Evolutionary conservation across 2,888 invertebrate species (phyloP).

Genomic region (Drosophila demipolita): DNA sequence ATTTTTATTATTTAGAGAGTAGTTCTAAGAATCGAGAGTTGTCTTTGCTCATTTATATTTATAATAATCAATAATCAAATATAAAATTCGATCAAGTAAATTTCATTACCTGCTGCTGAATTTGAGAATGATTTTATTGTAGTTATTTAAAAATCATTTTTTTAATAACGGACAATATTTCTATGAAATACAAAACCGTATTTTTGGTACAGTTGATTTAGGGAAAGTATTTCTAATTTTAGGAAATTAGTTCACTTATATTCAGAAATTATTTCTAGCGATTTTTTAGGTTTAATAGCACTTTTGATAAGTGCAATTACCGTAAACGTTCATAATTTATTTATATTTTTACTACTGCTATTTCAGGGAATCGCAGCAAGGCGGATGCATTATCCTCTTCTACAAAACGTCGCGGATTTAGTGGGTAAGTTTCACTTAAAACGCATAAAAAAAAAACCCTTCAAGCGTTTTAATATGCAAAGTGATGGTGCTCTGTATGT

Average conservation of each 20-base stretch:
- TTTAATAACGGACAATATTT: background rate
- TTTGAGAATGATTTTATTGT: background rate
- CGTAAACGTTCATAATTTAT: background rate
- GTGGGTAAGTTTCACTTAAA: constrained; percentile 89
- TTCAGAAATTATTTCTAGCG: too few relatives aligned
- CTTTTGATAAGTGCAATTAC: background rate
- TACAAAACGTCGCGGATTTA: constrained; percentile 93
- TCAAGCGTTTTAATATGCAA: constrained; percentile 35
- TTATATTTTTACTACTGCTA: background rate
- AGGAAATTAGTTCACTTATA: background rate
- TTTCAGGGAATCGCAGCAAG: constrained; percentile 85
- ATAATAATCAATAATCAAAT: background rate
- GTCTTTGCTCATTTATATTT: background rate
- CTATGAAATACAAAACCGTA: background rate
- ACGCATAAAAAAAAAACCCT: background rate
- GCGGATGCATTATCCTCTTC: constrained; percentile 88
- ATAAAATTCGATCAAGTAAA: background rate
- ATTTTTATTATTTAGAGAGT: background rate
- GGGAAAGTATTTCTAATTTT: background rate
- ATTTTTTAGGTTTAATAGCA: background rate
- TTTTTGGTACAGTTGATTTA: background rate
- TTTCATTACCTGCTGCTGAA: background rate
- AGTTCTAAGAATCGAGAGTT: background rate
- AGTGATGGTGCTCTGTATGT: background rate
- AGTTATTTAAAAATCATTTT: background rate